These are phyloP conservation scores for Catharus ustulatus DNA, from an alignment of 2,797 vertebrate genomes.

Conservation along the genomic window DNA sequence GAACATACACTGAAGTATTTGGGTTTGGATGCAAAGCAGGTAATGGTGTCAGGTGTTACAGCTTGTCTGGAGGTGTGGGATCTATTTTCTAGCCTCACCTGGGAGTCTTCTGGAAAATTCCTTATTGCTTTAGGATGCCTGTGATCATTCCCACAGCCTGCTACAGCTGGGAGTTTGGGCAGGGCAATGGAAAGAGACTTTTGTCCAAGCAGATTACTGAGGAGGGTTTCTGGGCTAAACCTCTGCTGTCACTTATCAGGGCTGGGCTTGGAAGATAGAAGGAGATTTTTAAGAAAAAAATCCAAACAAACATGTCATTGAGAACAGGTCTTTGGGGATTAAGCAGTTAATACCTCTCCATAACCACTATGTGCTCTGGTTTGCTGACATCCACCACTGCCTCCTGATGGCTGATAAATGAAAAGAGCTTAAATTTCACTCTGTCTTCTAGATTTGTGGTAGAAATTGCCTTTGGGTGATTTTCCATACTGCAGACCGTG, in stretches of 20 bases:
- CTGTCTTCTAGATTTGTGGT: neutral
- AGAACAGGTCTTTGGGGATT: neutral
- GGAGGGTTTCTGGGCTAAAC: neutral
- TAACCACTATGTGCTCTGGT: neutral
- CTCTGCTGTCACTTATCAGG: neutral
- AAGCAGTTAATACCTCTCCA: neutral
- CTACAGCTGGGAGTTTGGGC: neutral
- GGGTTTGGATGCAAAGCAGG: neutral
- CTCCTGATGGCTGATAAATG: neutral
- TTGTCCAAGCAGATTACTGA: neutral
- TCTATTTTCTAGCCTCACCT: neutral
- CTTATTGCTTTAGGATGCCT: neutral
- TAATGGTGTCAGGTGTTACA: neutral
- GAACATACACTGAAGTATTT: neutral
- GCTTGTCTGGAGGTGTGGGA: neutral
- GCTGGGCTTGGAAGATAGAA: neutral
- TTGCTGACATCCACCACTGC: neutral
- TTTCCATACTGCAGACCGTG: neutral
- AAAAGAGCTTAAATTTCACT: neutral
- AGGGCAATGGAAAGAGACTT: neutral
- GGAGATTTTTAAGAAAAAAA: neutral
- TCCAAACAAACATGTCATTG: neutral
- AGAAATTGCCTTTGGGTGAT: neutral
- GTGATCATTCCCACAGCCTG: accelerated
- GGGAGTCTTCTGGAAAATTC: neutral